These are phyloP conservation scores for Hippocampus kuda DNA, from an alignment of 2,797 vertebrate genomes.

Conservation along the genomic window DNA sequence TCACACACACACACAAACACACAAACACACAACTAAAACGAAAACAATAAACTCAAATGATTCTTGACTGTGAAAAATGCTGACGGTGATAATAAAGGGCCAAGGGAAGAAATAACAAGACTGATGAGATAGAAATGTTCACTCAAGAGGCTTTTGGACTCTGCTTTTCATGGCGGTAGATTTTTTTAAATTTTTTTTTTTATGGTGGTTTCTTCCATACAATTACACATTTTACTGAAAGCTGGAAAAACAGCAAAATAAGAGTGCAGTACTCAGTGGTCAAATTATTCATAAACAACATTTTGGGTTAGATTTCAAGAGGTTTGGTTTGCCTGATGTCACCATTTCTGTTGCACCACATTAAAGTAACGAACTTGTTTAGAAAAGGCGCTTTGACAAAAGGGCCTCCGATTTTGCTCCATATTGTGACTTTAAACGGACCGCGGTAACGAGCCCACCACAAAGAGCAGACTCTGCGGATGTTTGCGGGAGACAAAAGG, in stretches of 20 bases:
- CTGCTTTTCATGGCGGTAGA: neutral
- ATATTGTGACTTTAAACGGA: conserved; percentile 34
- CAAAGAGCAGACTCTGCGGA: conserved; percentile 6
- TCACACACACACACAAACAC: neutral
- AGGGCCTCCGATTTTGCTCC: conserved; percentile 31
- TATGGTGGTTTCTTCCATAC: neutral
- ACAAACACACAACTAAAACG: conserved; percentile 49
- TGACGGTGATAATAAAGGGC: conserved; percentile 23
- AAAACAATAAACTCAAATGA: conserved; percentile 48
- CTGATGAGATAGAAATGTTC: neutral
- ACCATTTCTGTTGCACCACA: neutral
- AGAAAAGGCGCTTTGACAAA: neutral
- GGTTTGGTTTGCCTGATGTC: neutral
- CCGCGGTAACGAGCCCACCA: conserved; percentile 26
- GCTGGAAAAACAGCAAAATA: neutral
- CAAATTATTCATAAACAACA: conserved; percentile 1
- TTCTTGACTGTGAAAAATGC: conserved; percentile 43
- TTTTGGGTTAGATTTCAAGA: neutral
- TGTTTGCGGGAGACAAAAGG: conserved; percentile 28
- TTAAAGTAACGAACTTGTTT: neutral
- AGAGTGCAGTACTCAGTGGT: neutral
- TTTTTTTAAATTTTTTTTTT: neutral
- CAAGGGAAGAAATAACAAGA: conserved; percentile 10
- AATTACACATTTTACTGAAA: neutral
- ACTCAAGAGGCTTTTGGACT: neutral